phyloP scores from a whole-genome alignment of 2,797 vertebrate species.

The Gymnocypris eckloni region DNA sequence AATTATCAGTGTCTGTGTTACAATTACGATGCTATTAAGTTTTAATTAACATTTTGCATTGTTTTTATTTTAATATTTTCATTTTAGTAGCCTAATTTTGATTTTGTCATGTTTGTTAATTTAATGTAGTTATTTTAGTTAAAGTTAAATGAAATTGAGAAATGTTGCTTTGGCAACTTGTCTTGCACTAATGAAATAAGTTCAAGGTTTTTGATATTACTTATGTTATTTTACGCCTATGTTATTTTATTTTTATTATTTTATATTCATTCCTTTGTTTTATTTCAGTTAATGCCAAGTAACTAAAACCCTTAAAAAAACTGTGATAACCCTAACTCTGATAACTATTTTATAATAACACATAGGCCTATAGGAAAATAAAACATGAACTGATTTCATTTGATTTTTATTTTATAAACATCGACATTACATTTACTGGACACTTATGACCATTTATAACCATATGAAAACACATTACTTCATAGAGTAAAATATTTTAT shows the following conservation, averaged over 20 bases:
- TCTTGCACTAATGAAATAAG: no score
- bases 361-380: background rate
- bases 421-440: background rate
- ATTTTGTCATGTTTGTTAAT: background rate
- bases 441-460: background rate
- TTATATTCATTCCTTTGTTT: background rate
- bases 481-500: background rate
- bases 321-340: background rate
- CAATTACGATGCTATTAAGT: background rate
- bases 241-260: no score
- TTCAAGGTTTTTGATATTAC: no score
- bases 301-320: background rate
- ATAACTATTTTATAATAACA: background rate
- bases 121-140: background rate
- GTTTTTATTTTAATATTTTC: background rate
- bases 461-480: background rate
- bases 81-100: background rate
- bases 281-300: background rate
- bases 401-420: background rate
- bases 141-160: background rate
- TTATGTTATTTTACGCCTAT: no score
- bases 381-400: background rate
- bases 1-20: background rate
- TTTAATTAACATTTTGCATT: background rate
- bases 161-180: background rate